Evolutionary conservation across 2,797 vertebrate species (phyloP).

Genomic region (Enteromius treurensis): DNA sequence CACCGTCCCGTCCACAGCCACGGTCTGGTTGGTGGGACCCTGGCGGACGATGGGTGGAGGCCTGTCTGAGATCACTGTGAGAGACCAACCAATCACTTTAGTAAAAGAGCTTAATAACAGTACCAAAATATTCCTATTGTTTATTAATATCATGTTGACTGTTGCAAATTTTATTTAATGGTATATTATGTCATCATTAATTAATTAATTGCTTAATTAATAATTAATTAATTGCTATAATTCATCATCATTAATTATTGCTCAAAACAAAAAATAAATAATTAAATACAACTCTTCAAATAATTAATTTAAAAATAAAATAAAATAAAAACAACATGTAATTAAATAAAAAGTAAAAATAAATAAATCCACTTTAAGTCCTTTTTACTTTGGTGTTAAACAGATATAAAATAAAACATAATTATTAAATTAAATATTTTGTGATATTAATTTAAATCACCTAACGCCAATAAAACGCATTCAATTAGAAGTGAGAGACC

Average conservation of each 20-base stretch:
- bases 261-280: not conserved
- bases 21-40: constrained; percentile 95
- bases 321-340: not conserved
- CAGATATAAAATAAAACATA: too few relatives aligned
- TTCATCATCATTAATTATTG: too few relatives aligned
- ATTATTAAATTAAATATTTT: too few relatives aligned
- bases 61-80: constrained; percentile 90
- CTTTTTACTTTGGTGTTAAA: too few relatives aligned
- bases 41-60: constrained; percentile 95
- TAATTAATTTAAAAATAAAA: not conserved
- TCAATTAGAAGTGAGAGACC: not conserved
- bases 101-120: not conserved
- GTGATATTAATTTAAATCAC: not conserved
- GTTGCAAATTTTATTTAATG: not conserved
- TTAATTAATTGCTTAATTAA: too few relatives aligned
- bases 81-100: not conserved
- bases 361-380: too few relatives aligned
- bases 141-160: not conserved
- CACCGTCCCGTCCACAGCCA: constrained; percentile 92
- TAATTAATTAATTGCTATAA: too few relatives aligned
- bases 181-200: not conserved
- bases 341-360: not conserved
- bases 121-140: not conserved
- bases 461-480: not conserved
- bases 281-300: not conserved